Evolutionary conservation across 1,140 invertebrate species (phyloP), one percentile per base, ranked within the genome.

Genomic region (Bombus breviceps): DNA sequence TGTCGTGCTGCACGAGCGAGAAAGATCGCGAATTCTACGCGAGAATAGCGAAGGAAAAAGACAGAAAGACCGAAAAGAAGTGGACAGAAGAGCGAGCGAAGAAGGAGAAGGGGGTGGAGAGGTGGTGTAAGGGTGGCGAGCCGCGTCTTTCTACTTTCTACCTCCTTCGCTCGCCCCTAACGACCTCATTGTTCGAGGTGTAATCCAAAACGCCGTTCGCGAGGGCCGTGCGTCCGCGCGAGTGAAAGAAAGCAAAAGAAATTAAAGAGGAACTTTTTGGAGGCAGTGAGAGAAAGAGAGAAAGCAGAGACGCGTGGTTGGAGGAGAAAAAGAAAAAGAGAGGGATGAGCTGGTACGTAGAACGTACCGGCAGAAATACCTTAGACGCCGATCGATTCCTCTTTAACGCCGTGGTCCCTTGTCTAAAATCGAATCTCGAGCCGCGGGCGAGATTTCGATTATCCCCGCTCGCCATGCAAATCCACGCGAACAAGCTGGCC

Each of bases 181-280:
- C 88, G 88, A 92, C 66, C 83, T 92, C 86, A 93, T 93, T 93
- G 93, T 93, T 85, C 91, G 75, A 93, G 90, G 91, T 93, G 93
- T 93, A 93, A 93, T 92, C 91, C 89, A 91, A 94, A 93, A 94
- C 92, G 93, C 82, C 88, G 84, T 87, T 71, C 69, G 88, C 86
- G 76, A 89, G 78, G 77, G 83, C 66, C 71, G 34, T 66, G 78
- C 77, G 57, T 53, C 34, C 39, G 34, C 73, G 62, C 47, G 85
- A 78, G 83, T 13, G 22, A 5, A n/a, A n/a, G 1, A n/a, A 37
- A 53, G 62, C 6, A 22, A 47, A 47, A 75, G 74, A 28, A 47
- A 47, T 59, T 57, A 74, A 43, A 12, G n/a, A 68, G 12, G 43
- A 74, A n/a, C 28, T 3, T 66, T 74, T n/a, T 25, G n/a, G 10